These are phyloP conservation scores for Meloidogyne chitwoodi DNA, from an alignment of 1,140 invertebrate species.

Conservation along the genomic window DNA sequence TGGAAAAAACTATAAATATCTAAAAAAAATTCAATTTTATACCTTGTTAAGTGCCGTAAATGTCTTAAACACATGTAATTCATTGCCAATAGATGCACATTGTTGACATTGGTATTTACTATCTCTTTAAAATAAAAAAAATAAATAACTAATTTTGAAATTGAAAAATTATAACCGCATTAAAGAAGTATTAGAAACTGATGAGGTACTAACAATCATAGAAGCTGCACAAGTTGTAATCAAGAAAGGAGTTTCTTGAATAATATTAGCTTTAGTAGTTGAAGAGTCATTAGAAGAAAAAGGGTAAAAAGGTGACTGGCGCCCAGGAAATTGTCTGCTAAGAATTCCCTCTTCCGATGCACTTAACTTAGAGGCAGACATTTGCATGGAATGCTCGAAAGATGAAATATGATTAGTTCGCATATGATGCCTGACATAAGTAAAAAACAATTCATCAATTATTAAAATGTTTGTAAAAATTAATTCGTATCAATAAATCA, in stretches of 20 bases:
- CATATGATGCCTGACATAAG: background rate
- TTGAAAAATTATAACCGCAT: background rate
- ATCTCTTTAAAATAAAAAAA: background rate
- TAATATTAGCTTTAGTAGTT: background rate
- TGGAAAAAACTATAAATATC: no score
- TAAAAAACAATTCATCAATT: background rate
- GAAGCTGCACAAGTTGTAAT: background rate
- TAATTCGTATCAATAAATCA: no score
- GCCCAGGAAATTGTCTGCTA: constrained; percentile 21
- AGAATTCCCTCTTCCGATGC: constrained; percentile 23
- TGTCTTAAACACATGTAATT: background rate
- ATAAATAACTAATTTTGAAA: background rate
- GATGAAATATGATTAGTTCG: background rate
- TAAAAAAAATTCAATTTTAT: background rate
- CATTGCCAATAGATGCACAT: background rate
- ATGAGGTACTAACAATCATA: background rate
- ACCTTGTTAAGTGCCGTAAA: constrained; percentile 4
- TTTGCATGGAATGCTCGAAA: background rate
- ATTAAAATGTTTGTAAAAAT: no score
- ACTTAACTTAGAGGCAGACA: constrained; percentile 2
- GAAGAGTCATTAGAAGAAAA: background rate
- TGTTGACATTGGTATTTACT: constrained; percentile 2
- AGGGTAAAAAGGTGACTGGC: background rate
- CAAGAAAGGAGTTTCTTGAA: background rate
- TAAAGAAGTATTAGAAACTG: background rate